Evolutionary conservation across 2,797 vertebrate species (phyloP).

Genomic region (Aldrovandia affinis): DNA sequence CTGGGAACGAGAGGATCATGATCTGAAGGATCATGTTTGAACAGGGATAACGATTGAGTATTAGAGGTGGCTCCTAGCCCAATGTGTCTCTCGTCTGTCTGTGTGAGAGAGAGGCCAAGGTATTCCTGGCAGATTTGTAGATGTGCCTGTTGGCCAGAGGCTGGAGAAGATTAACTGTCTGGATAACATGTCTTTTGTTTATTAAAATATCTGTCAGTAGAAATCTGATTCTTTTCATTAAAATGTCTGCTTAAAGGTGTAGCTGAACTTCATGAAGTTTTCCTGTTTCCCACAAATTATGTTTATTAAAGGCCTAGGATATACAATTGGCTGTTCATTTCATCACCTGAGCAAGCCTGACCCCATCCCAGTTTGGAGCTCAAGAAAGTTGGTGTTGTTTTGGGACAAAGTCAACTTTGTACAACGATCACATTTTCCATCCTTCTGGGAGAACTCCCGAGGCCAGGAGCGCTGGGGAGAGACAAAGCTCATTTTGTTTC

Average conservation of each 20-base stretch:
- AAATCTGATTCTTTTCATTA: too few species aligned
- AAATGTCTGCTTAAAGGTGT: too few species aligned
- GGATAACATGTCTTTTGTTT: not conserved
- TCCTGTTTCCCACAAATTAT: too few species aligned
- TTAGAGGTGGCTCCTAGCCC: not conserved
- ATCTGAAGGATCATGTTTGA: constrained; percentile 6
- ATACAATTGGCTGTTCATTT: not conserved
- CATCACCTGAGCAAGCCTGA: not conserved
- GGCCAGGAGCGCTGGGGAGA: not conserved
- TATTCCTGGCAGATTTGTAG: not conserved
- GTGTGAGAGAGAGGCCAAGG: not conserved
- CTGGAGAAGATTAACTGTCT: not conserved
- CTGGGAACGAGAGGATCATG: not conserved
- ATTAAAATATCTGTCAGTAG: too few species aligned
- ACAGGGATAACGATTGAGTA: not conserved
- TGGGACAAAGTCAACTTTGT: not conserved
- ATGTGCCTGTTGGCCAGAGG: not conserved
- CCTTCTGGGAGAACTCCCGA: not conserved
- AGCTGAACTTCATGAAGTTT: too few species aligned
- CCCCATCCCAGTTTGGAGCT: not conserved
- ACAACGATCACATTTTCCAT: not conserved
- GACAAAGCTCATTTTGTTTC: not conserved
- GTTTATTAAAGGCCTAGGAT: not conserved
- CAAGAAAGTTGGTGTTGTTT: not conserved
- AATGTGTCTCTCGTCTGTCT: not conserved